Evolutionary conservation across 2,888 invertebrate species (phyloP), one percentile per base, ranked within the genome.

Genomic region (Melitaea athalia): DNA sequence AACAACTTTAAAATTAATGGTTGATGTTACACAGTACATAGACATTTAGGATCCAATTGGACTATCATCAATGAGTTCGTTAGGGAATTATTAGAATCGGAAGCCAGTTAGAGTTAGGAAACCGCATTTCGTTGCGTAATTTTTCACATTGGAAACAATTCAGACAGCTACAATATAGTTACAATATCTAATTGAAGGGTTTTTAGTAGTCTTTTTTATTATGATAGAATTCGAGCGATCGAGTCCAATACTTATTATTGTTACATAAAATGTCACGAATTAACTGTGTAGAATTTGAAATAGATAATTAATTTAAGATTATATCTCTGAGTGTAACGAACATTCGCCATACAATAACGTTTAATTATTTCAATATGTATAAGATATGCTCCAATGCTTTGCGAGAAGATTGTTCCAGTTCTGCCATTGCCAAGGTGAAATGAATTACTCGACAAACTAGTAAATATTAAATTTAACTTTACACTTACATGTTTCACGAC

Each of bases 341-440:
- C 33, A 33, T 57, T 42, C 57, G 15, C 15, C 31, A 52, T 43
- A 17, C 49, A 49, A 74, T 72, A 72, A 71, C 74, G 73, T 78
- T 79, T 76, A 77, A 81, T 80, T 76, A 75, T 75, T 76, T 72
- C 77, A 76, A 75, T 77, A 78, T 78, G 79, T 79, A 78, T 74
- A 72, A 76, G 78, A 77, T 78, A 78, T 81, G 81, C 79, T 81
- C 79, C 76, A 80, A 78, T 77, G 81, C 77, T 78, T 70, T 64
- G 65, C 76, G 76, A 77, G 76, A 75, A 76, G 78, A 79, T 78
- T 80, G 81, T 82, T 81, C 78, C 77, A 81, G 79, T 79, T 79
- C 78, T 81, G 81, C 76, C 77, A 78, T 75, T 79, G 78, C 74
- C 82, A 85, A 85, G 84, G 85, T 81, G 80, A 81, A 76, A 74